Evolutionary conservation across 2,797 vertebrate genomes (phyloP), one percentile per base, ranked within the genome.

Genomic region (Sandelia bainsii): DNA sequence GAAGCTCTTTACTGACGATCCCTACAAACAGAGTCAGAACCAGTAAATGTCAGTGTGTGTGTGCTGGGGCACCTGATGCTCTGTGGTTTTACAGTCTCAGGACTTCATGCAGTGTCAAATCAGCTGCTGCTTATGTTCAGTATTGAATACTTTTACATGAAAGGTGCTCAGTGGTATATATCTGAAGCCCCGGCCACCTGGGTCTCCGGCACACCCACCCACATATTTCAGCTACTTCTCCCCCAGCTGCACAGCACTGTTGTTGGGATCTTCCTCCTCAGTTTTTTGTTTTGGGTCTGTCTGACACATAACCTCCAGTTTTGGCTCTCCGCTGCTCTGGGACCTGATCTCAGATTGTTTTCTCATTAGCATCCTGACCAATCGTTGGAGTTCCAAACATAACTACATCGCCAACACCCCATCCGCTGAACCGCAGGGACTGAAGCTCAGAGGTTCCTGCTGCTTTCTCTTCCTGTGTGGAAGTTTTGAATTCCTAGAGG

Each of bases 1-100:
- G 96, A 96, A 83, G 95, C 96, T 62, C 94, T 97, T 75, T 97
- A 96, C 91, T 97, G 93, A 94, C 83, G 19, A 45, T 60, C 19
- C 19, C 19, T 19, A 5, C 13, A 50, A 17, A 32, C 16, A 37
- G 37, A 32, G 52, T 42, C n/a, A 5, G n/a, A 25, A 37, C 23
- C n/a, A 7, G 9, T 34, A 19, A 17, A 44, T 29, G 2, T 40
- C 48, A 51, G 12, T 11, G 45, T 19, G 22, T 42, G n/a, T 39
- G 10, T 40, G 12, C 5, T 22, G 14, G n/a, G 22, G 32, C 10
- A 66, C 32, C 17, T 50, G 19, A 27, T 57, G 32, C 2, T 56
- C 45, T 56, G 29, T 1, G 67, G 10, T 34, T 52, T 53, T 37
- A 25, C 12, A 45, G 14, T 27, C 22, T 37, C 39, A 25, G 25